Percentiles rank a stretch among this genome's conserved stretches.
Evolutionary conservation across 2,888 invertebrate species (phyloP).

Genomic region (Horisme vitalbata): DNA sequence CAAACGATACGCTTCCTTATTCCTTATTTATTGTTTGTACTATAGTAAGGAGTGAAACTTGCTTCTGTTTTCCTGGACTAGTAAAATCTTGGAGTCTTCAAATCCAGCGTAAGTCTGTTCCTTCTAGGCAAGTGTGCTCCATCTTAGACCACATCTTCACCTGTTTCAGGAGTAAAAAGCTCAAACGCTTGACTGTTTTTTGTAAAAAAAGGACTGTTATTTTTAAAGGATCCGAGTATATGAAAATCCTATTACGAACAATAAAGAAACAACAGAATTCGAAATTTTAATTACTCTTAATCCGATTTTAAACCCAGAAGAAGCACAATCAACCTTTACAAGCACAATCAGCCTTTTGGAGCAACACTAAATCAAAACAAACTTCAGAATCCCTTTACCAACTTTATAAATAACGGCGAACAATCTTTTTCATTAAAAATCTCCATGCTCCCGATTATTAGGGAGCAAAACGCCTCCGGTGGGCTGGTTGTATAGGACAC

Average conservation of each 20-base stretch:
- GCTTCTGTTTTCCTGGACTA: background rate
- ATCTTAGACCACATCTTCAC: too few relatives aligned
- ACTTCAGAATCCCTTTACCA: constrained; percentile 77
- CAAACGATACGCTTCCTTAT: too few relatives aligned
- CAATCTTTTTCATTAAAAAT: constrained; percentile 83
- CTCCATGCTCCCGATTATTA: constrained; percentile 79
- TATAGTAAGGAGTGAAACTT: too few relatives aligned
- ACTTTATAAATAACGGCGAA: constrained; percentile 80
- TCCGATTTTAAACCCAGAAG: constrained; percentile 64
- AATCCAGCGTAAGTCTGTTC: too few relatives aligned
- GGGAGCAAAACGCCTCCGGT: constrained; percentile 78
- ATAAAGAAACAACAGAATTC: background rate
- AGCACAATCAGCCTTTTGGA: constrained; percentile 67
- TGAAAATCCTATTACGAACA: too few relatives aligned
- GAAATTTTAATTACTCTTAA: constrained; percentile 61
- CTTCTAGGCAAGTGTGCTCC: too few relatives aligned
- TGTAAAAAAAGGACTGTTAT: too few relatives aligned
- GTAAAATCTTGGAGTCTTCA: too few relatives aligned
- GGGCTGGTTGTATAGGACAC: constrained; percentile 38
- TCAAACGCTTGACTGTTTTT: too few relatives aligned
- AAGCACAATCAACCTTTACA: constrained; percentile 56
- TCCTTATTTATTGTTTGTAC: too few relatives aligned
- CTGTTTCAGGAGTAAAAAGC: too few relatives aligned
- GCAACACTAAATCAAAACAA: constrained; percentile 79
- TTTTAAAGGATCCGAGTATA: too few relatives aligned